Evolutionary conservation across 2,797 vertebrate genomes (phyloP).

Genomic region (Anniella stebbinsi): DNA sequence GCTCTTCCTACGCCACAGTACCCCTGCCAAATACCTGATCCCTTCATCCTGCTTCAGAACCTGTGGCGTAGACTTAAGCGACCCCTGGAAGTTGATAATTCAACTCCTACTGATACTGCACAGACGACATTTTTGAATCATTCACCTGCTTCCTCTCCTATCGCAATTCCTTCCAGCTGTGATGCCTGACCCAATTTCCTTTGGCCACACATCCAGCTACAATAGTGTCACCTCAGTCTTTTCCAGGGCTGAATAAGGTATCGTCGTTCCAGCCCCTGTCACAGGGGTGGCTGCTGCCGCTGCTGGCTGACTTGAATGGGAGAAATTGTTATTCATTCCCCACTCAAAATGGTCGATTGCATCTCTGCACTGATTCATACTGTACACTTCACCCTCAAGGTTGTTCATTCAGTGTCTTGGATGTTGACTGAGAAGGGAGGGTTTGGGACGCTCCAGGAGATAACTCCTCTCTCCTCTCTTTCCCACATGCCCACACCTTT

Average conservation of each 20-base stretch:
- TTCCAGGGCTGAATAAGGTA: not conserved
- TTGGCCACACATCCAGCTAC: not conserved
- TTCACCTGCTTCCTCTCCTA: not conserved
- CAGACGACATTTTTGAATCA: not conserved
- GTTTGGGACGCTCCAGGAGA: not conserved
- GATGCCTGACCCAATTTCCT: not conserved
- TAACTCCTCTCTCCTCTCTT: not conserved
- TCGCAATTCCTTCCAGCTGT: not conserved
- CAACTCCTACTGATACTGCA: not conserved
- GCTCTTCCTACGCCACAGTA: not conserved
- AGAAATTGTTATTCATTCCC: not conserved
- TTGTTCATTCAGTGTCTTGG: not conserved
- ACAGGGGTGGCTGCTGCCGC: not conserved
- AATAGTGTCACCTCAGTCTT: not conserved
- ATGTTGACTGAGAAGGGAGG: not conserved
- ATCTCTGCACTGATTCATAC: not conserved
- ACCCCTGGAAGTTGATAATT: not conserved
- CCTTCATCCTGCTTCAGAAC: too few relatives aligned
- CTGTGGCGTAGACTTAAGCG: not conserved
- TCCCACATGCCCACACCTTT: not conserved
- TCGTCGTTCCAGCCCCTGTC: not conserved
- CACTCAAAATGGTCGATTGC: too few relatives aligned
- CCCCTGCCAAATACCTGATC: too few relatives aligned
- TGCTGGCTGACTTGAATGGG: not conserved
- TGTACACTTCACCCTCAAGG: not conserved